Percentiles rank a stretch among this genome's conserved stretches.
These are phyloP conservation scores for Peromyscus eremicus DNA, from an alignment of 2,797 vertebrate species.

Conservation along the genomic window DNA sequence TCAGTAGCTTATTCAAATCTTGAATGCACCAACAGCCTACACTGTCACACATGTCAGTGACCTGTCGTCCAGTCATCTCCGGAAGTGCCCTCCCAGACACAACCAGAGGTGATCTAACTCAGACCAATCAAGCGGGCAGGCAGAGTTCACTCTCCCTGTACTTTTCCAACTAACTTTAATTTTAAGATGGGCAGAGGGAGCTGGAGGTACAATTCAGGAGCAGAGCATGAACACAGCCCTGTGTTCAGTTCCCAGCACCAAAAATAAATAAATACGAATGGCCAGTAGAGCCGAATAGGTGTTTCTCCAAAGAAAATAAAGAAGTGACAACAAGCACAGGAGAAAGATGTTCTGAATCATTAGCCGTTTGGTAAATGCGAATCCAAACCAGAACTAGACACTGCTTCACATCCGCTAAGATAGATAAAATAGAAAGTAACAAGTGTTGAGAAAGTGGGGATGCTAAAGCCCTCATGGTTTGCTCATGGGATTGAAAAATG, in stretches of 20 bases:
- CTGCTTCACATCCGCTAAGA: background rate
- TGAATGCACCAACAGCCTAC: background rate
- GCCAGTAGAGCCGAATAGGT: background rate
- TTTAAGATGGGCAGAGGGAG: background rate
- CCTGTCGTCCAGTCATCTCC: background rate
- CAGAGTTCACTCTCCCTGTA: background rate
- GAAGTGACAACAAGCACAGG: background rate
- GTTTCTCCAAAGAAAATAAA: background rate
- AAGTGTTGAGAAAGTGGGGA: background rate
- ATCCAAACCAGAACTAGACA: slow-evolving; percentile 12
- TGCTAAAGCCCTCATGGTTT: background rate
- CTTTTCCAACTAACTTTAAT: background rate
- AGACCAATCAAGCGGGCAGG: background rate
- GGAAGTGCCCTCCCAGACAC: background rate
- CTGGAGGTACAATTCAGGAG: background rate
- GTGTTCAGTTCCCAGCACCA: background rate
- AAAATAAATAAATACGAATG: background rate
- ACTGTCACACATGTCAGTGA: background rate
- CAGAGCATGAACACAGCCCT: background rate
- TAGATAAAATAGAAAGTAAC: background rate
- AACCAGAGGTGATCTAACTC: background rate
- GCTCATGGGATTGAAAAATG: background rate
- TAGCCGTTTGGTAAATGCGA: background rate
- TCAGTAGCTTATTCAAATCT: background rate
- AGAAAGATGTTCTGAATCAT: background rate